Conservation (phyloP, 1,140 invertebrate species). For the Drosophila repleta region DNA sequence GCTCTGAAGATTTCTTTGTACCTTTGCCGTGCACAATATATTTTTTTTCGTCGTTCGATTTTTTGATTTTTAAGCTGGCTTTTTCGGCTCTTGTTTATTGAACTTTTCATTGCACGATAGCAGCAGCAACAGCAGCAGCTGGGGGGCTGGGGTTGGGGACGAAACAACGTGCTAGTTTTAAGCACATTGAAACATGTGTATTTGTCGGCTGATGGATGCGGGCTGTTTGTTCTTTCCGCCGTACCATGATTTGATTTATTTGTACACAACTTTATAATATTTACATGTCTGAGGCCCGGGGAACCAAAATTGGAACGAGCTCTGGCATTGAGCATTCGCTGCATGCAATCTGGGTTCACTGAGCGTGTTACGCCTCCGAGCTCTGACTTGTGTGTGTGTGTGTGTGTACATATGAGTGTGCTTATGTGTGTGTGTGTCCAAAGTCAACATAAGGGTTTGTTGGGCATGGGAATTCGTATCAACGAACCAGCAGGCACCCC, state of each 20-base stretch:
- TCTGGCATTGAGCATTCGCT: constrained; percentile 24
- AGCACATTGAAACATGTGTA: constrained; percentile 74
- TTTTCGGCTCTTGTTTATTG: constrained; percentile 65
- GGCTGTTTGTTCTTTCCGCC: constrained; percentile 69
- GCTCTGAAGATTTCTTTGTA: constrained; percentile 14
- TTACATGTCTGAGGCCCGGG: constrained; percentile 58
- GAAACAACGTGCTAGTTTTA: constrained; percentile 36
- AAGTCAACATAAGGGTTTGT: constrained; percentile 16
- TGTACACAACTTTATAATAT: constrained; percentile 79
- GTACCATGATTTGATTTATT: constrained; percentile 74
- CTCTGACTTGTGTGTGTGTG: neutral
- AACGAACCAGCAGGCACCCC: neutral
- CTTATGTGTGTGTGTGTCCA: constrained; percentile 6
- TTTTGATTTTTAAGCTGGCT: constrained; percentile 60
- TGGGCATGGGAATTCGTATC: neutral
- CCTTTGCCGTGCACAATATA: constrained; percentile 45
- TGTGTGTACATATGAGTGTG: too few relatives aligned
- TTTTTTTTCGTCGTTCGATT: constrained; percentile 53
- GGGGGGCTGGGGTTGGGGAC: neutral
- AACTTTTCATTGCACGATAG: constrained; percentile 62
- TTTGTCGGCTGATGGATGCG: constrained; percentile 61
- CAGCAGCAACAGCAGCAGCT: constrained; percentile 13
- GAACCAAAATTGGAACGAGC: constrained; percentile 4
- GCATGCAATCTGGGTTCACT: constrained; percentile 37
- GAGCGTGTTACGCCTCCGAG: constrained; percentile 11